A percentile compares a stretch with the other conserved stretches of the same genome.
phyloP scores from a whole-genome alignment of 2,888 invertebrate species.

The Camptogramma bilineatum region DNA sequence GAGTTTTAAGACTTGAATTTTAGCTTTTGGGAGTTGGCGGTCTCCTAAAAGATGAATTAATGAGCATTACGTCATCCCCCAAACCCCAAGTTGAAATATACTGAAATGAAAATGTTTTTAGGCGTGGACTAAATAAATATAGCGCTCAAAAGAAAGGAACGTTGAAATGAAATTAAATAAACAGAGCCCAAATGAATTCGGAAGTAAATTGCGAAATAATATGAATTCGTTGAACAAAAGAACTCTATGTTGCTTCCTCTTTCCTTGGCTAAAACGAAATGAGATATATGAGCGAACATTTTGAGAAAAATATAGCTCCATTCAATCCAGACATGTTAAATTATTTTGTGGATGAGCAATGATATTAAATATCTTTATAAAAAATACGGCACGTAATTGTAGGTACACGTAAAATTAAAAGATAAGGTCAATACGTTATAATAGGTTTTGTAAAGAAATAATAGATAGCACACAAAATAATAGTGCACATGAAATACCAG shows the following conservation, averaged over 20 bases:
- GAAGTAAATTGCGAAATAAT: conserved; percentile 17
- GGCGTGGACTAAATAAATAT: conserved; percentile 7
- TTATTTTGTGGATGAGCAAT: conserved; percentile 13
- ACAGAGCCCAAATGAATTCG: conserved; percentile 16
- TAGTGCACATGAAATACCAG: neutral
- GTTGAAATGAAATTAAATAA: conserved; percentile 7
- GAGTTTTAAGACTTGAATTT: no score
- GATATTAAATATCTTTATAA: conserved; percentile 5
- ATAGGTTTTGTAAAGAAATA: neutral
- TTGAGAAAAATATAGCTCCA: conserved; percentile 15
- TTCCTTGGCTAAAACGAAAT: conserved; percentile 18
- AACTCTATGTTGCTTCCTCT: conserved; percentile 6
- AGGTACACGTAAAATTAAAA: conserved; percentile 2
- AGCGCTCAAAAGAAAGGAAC: conserved; percentile 9
- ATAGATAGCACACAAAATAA: neutral
- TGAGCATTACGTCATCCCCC: neutral
- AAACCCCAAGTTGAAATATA: neutral
- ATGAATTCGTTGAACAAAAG: conserved; percentile 22
- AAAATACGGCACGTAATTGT: conserved; percentile 19
- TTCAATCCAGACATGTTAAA: conserved; percentile 13
- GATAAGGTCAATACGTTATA: conserved; percentile 1
- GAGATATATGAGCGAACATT: conserved; percentile 26
- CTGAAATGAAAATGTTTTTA: neutral
- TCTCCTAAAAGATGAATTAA: neutral
- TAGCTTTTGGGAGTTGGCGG: neutral